Evolutionary conservation across 2,797 vertebrate species (phyloP), one percentile per base, ranked within the genome.

Genomic region (Rhinatrema bivittatum): DNA sequence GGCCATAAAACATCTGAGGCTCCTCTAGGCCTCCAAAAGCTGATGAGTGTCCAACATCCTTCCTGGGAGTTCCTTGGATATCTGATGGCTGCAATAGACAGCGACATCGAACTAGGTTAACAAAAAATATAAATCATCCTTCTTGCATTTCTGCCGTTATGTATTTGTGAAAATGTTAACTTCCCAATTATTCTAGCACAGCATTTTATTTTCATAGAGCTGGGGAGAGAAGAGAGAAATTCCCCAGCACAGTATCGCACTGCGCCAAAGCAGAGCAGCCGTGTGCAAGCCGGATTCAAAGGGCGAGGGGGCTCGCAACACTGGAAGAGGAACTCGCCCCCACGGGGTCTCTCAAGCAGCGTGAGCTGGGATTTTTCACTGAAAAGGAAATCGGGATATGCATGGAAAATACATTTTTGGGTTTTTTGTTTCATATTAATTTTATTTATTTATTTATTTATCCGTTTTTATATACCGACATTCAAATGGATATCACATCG

Each of bases 1-100:
- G n/a, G n/a, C 49, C 10, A 40, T 36, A 25, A 38, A 27, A 26
- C 18, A 22, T 26, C 25, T 16, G 25, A 32, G 38, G 41, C 41
- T 22, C 7, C 26, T 23, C 32, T 49, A 18, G 16, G 42, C 19
- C 12, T 42, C 23, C 14, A 22, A 18, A 27, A 49, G 32, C 24
- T 42, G 5, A 4, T 26, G 13, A 25, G 36, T 21, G 26, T 36
- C 26, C 19, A 29, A 19, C 15, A 31, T 32, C 18, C 38, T 32
- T 12, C 10, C 5, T 6, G n/a, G 12, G 42, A 36, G 20, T 9
- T 13, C 7, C 5, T 5, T 18, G 6, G 18, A 28, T 16, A 20
- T 7, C 9, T 12, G 32, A 13, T 8, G 15, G 23, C 14, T 20
- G 23, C 10, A 17, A 5, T 12, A 21, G 15, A 42, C 39, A 42